Base-by-base conservation (phyloP, 2,797 vertebrate genomes). In the Dryobates pubescens region DNA sequence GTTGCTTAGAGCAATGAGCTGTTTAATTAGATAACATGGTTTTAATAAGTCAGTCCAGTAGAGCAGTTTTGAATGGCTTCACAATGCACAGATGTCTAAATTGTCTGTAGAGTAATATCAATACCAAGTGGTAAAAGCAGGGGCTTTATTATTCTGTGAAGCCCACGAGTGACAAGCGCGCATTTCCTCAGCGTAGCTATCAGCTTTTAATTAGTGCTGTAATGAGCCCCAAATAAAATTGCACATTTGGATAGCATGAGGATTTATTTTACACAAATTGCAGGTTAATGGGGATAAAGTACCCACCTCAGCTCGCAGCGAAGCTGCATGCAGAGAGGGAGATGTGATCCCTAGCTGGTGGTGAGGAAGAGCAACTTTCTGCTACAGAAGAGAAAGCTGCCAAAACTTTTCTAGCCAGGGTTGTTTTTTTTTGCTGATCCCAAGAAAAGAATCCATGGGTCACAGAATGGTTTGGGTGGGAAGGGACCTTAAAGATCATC, bases 21-120 rank as follows among this genome's bases (percentile, higher is more conserved):
- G 87, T 90, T 96, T 95, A 97, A 96, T 94, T 95, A 96, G 87
- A 90, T 90, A 95, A 96, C 93, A 68, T 61, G 62, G 79, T 96
- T 95, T 96, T 96, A 97, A 96, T 94, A 95, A 91, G 88, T 69
- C 88, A 86, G 43, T 64, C 83, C 58, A 94, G 77, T 64, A 91
- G 26, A 70, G 71, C 65, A 90, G 79, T 80, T 97, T 82, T 96
- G 82, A 96, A 96, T 77, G 72, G 86, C n/a, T 96, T 92, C 68
- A 92, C 94, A 95, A 64, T 75, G 36, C 85, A 89, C 94, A 87
- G 91, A 95, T 91, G 70, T 82, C 93, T 90, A 93, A 96, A 94
- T 38, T 77, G 73, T 70, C 70, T 83, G 69, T 74, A 92, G 78
- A 91, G 95, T 81, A 92, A 45, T 87, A 92, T 83, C 89, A 96